Evolutionary conservation across 1,140 invertebrate species (phyloP), one percentile per base, ranked within the genome.

Genomic region (Lethocerus indicus): DNA sequence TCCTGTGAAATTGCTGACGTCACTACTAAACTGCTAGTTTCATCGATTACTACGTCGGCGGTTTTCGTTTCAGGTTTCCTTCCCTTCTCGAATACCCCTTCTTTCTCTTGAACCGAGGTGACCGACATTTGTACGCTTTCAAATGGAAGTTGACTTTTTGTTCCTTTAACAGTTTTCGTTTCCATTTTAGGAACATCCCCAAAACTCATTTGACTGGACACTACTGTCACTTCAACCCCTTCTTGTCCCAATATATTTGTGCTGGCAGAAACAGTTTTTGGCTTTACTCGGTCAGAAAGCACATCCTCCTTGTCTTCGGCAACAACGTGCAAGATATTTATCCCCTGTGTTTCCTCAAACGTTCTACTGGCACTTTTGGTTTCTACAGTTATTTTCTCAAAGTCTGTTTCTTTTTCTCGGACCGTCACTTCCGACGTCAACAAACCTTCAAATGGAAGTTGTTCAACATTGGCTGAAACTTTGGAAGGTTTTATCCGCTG

Each of bases 261-360:
- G 16, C 54, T 42, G 24, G 63, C 62, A 43, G 50, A 54, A 32
- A 56, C 54, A 39, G 47, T 47, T 52, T 55, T 49, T 26, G 54
- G 54, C 45, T 54, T 56, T 29, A 18, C 25, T 44, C 46, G 36
- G 16, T 35, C 43, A 18, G 46, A 1, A 2, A 58, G 42, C 7
- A 14, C 16, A 27, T 47, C 29, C 49, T 58, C 74, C 61, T 69
- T 73, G 35, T 72, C 66, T 41, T 68, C 60, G 14, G 64, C 43
- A 46, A 66, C 56, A 2, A 68, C 65, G 55, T 71, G 53, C 1
- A 55, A 63, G 3, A 73, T 58, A 53, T 64, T 61, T 4, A 74
- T 28, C 53, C 67, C 56, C 59, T 69, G 58, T 29, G 61, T 64
- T 61, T 71, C 67, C 54, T 66, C 61, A 55, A 72, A 73, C 9